These are phyloP conservation scores for Microtus montanus DNA, from an alignment of 2,113 vertebrate genomes.

Conservation along the genomic window DNA sequence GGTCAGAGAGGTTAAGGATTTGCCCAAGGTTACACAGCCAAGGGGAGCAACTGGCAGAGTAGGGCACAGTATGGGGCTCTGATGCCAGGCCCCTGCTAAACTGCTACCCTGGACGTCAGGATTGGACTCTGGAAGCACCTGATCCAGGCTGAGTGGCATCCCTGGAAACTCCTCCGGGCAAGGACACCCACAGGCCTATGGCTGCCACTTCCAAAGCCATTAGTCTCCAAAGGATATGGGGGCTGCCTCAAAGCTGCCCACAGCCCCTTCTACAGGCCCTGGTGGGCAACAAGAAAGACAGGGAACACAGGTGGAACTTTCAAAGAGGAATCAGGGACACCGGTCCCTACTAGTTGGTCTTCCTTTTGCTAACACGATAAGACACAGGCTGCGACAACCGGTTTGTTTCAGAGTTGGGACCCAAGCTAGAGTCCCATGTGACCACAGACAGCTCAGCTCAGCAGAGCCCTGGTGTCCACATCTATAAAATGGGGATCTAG, in stretches of 20 bases:
- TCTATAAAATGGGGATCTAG: neutral
- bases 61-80: neutral
- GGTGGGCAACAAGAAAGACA: neutral
- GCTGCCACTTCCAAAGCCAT: neutral
- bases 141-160: neutral
- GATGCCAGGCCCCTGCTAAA: neutral
- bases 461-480: neutral
- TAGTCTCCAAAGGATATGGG: neutral
- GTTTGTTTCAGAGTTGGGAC: neutral
- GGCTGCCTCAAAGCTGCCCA: neutral
- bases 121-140: neutral
- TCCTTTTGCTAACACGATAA: too few species aligned
- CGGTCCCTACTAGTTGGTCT: accelerated
- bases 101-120: neutral
- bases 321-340: neutral
- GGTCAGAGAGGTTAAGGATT: neutral
- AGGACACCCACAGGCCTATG: neutral
- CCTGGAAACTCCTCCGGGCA: accelerated
- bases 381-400: neutral
- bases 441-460: neutral
- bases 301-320: accelerated
- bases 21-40: neutral
- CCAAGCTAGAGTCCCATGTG: neutral
- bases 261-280: neutral
- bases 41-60: neutral